Conservation (phyloP, 2,113 vertebrate species). For the Pluvialis apricaria region DNA sequence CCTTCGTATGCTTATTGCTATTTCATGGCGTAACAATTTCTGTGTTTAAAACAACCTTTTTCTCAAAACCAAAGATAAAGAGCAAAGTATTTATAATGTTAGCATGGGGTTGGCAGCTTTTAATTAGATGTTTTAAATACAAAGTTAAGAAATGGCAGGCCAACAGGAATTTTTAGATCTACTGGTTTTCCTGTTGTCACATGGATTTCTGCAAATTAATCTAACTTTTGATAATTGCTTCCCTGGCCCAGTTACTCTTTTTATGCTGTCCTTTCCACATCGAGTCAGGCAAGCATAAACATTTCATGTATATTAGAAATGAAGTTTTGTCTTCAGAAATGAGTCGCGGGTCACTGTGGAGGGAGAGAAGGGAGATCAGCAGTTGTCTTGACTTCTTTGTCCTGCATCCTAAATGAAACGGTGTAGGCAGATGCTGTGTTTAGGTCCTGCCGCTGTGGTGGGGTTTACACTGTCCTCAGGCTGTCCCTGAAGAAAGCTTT, state of each 20-base stretch:
- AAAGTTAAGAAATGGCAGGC: neutral
- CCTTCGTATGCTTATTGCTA: rapidly evolving
- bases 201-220: neutral
- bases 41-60: neutral
- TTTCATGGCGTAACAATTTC: neutral
- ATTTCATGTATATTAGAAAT: neutral
- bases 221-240: neutral
- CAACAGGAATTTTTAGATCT: neutral
- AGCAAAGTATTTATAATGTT: neutral
- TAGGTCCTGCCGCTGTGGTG: neutral
- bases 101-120: neutral
- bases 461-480: neutral
- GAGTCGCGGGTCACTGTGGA: neutral
- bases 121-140: neutral
- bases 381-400: neutral
- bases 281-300: neutral
- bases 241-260: neutral
- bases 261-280: neutral
- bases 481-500: neutral
- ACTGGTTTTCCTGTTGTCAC: neutral
- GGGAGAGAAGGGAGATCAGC: neutral
- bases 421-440: neutral
- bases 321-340: neutral
- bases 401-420: neutral
- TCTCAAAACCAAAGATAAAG: neutral